Conservation (phyloP, 2,113 vertebrate species). For the Ivindomyrus marchei region DNA sequence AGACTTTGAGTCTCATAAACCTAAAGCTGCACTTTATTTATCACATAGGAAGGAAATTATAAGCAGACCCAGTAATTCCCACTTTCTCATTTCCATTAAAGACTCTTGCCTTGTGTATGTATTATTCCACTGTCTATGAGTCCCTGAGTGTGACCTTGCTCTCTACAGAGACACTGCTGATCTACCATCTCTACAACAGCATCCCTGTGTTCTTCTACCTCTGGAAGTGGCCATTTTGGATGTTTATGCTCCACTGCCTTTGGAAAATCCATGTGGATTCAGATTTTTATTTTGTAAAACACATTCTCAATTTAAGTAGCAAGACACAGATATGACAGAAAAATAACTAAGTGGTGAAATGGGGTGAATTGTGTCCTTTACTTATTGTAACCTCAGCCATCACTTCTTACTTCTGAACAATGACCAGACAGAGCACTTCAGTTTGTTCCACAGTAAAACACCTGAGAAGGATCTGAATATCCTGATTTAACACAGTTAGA, state of each 20-base stretch:
- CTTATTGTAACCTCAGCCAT: neutral
- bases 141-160: neutral
- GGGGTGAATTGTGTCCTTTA: neutral
- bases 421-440: neutral
- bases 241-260: neutral
- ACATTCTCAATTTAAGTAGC: neutral
- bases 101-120: neutral
- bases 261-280: neutral
- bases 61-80: neutral
- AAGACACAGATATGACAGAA: neutral
- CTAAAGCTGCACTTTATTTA: neutral
- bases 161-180: neutral
- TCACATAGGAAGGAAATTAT: neutral
- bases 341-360: neutral
- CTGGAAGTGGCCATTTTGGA: slow-evolving; percentile 11
- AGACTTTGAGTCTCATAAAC: neutral
- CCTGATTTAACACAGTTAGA: neutral
- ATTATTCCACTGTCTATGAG: neutral
- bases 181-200: neutral
- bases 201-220: neutral
- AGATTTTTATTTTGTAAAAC: neutral
- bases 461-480: neutral
- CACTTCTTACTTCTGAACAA: neutral
- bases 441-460: neutral
- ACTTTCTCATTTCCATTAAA: neutral